Conservation (phyloP, 1,140 invertebrate species). For the Tetraneura akinire region DNA sequence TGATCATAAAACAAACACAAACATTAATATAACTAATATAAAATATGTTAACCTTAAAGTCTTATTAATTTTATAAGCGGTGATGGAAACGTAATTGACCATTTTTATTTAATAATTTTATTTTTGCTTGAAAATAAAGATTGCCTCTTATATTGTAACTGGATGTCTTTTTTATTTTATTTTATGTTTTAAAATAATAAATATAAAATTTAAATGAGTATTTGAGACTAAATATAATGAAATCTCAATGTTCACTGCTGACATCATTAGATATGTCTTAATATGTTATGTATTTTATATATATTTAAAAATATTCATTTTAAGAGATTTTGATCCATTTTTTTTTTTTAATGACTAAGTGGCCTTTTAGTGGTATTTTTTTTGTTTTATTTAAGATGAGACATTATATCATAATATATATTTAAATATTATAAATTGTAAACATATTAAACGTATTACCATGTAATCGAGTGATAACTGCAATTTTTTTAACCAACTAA, state of each 20-base stretch:
- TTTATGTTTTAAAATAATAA: neutral
- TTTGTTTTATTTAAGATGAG: constrained; percentile 44
- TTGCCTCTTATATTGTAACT: neutral
- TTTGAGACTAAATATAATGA: constrained; percentile 34
- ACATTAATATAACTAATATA: constrained; percentile 18
- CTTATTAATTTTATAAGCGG: constrained; percentile 31
- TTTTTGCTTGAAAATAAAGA: constrained; percentile 25
- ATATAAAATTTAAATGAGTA: constrained; percentile 21
- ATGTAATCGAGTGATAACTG: constrained; percentile 46
- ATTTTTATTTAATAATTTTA: constrained; percentile 34
- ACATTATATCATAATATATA: constrained; percentile 11
- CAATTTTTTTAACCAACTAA: constrained; percentile 47
- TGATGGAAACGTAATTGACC: constrained; percentile 43
- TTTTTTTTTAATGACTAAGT: constrained; percentile 40
- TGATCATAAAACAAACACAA: constrained; percentile 23
- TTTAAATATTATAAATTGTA: constrained; percentile 34
- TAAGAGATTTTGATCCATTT: constrained; percentile 41
- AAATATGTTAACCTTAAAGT: constrained; percentile 38
- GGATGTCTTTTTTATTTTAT: constrained; percentile 25
- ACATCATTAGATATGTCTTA: constrained; percentile 27
- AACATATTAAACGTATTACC: constrained; percentile 37
- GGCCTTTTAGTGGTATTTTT: constrained; percentile 39
- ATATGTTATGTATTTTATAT: constrained; percentile 16
- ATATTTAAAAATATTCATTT: constrained; percentile 42
- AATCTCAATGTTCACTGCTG: constrained; percentile 45